Percentiles rank a stretch among this genome's conserved stretches.
These are phyloP conservation scores for Drosophila elegans DNA, from an alignment of 1,140 invertebrate species.

Conservation along the genomic window DNA sequence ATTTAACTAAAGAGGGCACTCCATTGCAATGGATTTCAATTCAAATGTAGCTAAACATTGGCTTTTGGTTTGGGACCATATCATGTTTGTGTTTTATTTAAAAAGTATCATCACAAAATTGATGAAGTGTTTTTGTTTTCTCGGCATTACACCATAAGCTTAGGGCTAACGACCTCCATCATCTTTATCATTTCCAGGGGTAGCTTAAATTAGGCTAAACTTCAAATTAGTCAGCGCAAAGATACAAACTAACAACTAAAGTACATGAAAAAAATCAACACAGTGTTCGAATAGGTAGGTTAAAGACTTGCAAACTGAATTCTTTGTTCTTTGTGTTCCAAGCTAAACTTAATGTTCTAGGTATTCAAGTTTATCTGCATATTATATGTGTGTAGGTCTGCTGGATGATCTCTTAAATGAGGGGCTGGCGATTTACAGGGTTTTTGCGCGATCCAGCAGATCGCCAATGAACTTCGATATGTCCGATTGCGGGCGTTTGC, in stretches of 20 bases:
- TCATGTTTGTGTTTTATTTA: slow-evolving; percentile 47
- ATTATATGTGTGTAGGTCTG: slow-evolving; percentile 57
- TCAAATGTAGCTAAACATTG: slow-evolving; percentile 41
- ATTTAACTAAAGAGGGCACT: slow-evolving; percentile 54
- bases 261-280: slow-evolving; percentile 29
- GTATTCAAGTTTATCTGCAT: slow-evolving; percentile 61
- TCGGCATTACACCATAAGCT: slow-evolving; percentile 49
- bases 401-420: slow-evolving; percentile 49
- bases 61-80: slow-evolving; percentile 42
- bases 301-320: slow-evolving; percentile 45
- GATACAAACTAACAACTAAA: slow-evolving; percentile 26
- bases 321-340: slow-evolving; percentile 62
- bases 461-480: slow-evolving; percentile 96
- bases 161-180: slow-evolving; percentile 63
- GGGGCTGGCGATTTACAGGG: slow-evolving; percentile 86
- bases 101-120: slow-evolving; percentile 76
- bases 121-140: slow-evolving; percentile 67
- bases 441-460: slow-evolving; percentile 94
- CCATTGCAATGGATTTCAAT: slow-evolving; percentile 24
- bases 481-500: slow-evolving; percentile 93
- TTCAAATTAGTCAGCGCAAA: slow-evolving; percentile 55
- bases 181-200: slow-evolving; percentile 41
- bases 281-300: slow-evolving; percentile 24
- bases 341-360: slow-evolving; percentile 71
- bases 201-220: slow-evolving; percentile 56